Conservation (phyloP, 2,888 invertebrate species). For the Exocentrus adspersus region DNA sequence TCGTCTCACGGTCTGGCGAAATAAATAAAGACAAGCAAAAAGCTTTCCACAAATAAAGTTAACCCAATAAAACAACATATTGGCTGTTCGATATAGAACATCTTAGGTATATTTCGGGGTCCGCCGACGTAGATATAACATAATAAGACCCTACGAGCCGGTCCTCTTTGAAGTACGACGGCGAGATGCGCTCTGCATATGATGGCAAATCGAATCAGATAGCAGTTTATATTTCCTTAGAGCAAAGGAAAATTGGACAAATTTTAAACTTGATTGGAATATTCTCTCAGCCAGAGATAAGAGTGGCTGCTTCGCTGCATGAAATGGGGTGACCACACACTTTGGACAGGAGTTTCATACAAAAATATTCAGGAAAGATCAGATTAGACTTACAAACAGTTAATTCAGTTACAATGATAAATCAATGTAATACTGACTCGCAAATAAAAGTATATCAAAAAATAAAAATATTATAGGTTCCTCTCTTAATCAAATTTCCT, state of each 20-base stretch:
- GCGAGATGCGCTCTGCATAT: conserved; percentile 57
- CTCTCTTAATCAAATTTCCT: too few species aligned
- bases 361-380: too few species aligned
- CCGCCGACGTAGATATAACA: conserved; percentile 50
- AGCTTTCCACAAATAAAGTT: conserved; percentile 37
- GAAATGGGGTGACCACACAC: neutral
- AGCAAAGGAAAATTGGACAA: conserved; percentile 55
- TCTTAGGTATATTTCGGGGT: conserved; percentile 51
- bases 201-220: conserved; percentile 61
- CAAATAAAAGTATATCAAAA: too few species aligned
- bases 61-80: conserved; percentile 47
- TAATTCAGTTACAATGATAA: too few species aligned
- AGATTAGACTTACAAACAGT: too few species aligned
- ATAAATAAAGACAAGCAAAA: conserved; percentile 20
- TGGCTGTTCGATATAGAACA: conserved; percentile 48
- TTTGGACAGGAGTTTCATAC: neutral
- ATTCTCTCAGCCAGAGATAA: conserved; percentile 35
- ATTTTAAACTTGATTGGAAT: conserved; percentile 49
- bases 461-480: too few species aligned
- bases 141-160: conserved; percentile 51
- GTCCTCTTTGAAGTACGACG: conserved; percentile 52
- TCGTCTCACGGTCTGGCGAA: neutral
- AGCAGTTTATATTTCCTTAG: conserved; percentile 58
- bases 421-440: too few species aligned
- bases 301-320: conserved; percentile 23